Evolutionary conservation across 2,797 vertebrate species (phyloP), one percentile per base, ranked within the genome.

Genomic region (Premnoplex brunnescens): DNA sequence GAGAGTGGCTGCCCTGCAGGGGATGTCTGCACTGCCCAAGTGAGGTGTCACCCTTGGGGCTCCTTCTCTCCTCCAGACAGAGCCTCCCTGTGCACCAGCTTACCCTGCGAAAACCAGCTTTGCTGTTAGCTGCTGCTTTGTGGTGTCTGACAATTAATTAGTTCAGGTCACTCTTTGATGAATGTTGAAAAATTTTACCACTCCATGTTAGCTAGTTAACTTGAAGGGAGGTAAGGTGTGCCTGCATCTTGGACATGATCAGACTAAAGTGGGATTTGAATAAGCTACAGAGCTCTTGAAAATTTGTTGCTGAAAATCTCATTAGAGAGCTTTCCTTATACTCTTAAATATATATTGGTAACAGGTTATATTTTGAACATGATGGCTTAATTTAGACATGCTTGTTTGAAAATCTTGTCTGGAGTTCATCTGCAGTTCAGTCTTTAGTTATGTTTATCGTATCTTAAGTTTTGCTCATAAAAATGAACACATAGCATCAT

Each of bases 11-110:
- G 34, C 27, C 24, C 49, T 44, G 11, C 1, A 5, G 27, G 6
- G 10, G 27, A 15, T 48, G 41, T 16, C 13, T 37, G 16, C n/a
- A 54, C 36, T 13, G 28, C 30, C 27, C 28, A 41, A n/a, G 19
- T 15, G 59, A 73, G 23, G 34, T 28, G 54, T 19, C 27, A 19
- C 5, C 12, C 11, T n/a, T 0, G 0, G 27, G 27, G 11, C 16
- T 54, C 12, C 39, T 66, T 66, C 30, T 48, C 22, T 37, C 11
- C 48, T 67, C 11, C 44, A 34, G 23, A 14, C 21, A 64, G 44
- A 63, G 3, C 17, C 36, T 36, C 36, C 24, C 39, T n/a, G n/a
- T 2, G 0, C 21, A 52, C 12, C 43, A 58, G 17, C 21, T 71
- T 19, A 19, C 16, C 27, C 34, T 22, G 36, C 0, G 1, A 67